phyloP scores from a whole-genome alignment of 2,888 invertebrate genomes.

The Erebia epiphron region DNA sequence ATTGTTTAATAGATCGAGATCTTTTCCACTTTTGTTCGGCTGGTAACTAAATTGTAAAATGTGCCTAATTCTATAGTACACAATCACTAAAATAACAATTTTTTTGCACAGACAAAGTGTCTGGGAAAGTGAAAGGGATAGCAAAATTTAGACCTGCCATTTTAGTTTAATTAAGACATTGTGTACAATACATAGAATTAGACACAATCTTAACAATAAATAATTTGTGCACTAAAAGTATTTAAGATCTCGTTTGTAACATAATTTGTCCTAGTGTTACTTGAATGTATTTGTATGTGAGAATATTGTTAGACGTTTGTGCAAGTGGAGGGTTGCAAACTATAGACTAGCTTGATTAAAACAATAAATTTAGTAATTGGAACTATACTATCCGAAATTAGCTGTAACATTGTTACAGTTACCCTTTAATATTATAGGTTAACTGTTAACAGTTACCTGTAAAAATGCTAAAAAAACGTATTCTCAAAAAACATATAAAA shows the following conservation, averaged over 20 bases:
- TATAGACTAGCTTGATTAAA: not conserved
- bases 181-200: too few species aligned
- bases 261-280: constrained; percentile 10
- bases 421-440: not conserved
- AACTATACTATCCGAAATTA: too few species aligned
- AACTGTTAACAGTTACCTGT: not conserved
- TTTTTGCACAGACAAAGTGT: too few species aligned
- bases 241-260: not conserved
- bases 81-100: too few species aligned
- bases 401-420: too few species aligned
- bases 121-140: too few species aligned
- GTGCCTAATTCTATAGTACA: too few species aligned
- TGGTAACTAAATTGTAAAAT: too few species aligned
- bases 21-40: not conserved
- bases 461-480: not conserved
- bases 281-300: constrained; percentile 3
- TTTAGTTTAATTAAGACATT: too few species aligned
- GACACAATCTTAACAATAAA: not conserved
- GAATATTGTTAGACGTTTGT: not conserved
- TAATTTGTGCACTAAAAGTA: constrained; percentile 3
- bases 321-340: not conserved
- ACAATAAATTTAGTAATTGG: not conserved
- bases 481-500: not conserved
- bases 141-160: too few species aligned
- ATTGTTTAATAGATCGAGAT: not conserved